Percentiles rank a stretch among this genome's conserved stretches.
Evolutionary conservation across 2,113 vertebrate species (phyloP).

Genomic region (Syngnathus scovelli): DNA sequence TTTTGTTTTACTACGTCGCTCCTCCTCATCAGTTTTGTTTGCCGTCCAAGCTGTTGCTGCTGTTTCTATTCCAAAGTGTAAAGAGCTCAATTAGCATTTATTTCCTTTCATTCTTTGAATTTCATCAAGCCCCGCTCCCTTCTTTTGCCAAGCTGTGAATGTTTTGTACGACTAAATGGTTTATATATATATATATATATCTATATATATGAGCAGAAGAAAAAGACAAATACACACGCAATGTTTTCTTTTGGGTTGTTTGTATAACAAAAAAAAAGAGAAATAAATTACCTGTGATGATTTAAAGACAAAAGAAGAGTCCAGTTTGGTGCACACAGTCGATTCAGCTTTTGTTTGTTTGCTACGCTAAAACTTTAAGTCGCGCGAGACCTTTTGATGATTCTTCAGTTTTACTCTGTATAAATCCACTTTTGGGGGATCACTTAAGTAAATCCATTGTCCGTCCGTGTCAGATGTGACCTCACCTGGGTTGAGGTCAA

Average conservation of each 20-base stretch:
- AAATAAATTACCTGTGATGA: slow-evolving; percentile 67
- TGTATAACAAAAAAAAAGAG: slow-evolving; percentile 59
- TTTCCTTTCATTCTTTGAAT: slow-evolving; percentile 7
- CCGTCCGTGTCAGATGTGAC: not conserved
- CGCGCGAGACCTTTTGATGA: not conserved
- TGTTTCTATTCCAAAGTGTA: slow-evolving; percentile 7
- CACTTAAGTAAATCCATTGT: not conserved
- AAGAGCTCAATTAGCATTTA: slow-evolving; percentile 5
- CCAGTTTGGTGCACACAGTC: not conserved
- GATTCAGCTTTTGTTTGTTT: too few species aligned
- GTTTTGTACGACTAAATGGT: slow-evolving; percentile 69
- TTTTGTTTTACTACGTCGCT: slow-evolving; percentile 35
- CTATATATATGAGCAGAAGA: slow-evolving; percentile 39
- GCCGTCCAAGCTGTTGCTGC: slow-evolving; percentile 22
- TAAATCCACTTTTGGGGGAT: not conserved
- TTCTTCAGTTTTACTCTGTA: not conserved
- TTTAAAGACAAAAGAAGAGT: slow-evolving; percentile 7
- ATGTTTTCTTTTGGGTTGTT: slow-evolving; percentile 47
- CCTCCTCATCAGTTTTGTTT: slow-evolving; percentile 9
- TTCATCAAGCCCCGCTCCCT: slow-evolving; percentile 1
- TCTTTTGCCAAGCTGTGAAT: slow-evolving; percentile 40
- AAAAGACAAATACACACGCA: slow-evolving; percentile 35
- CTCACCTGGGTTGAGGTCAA: not conserved
- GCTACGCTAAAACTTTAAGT: not conserved
- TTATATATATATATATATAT: slow-evolving; percentile 42